Evolutionary conservation across 2,797 vertebrate species (phyloP), one percentile per base, ranked within the genome.

Genomic region (Chiroxiphia lanceolata): DNA sequence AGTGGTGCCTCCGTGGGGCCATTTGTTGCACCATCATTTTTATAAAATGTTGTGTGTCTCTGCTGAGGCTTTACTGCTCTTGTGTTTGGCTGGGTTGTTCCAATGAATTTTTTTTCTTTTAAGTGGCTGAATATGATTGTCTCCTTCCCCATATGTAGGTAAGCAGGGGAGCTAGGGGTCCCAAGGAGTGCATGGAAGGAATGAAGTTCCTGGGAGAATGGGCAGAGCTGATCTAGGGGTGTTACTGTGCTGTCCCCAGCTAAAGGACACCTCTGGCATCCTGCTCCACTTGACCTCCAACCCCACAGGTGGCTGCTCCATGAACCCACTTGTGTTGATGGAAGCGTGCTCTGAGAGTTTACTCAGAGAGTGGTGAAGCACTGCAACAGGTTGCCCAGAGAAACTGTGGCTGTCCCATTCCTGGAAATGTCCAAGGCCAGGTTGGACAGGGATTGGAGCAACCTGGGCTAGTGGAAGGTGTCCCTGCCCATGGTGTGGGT

Each of bases 321-420:
- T 3, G 25, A 70, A 16, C 10, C 19, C 15, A 3, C 10, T 15
- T 0, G 0, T 5, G 1, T 1, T n/a, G 47, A 6, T 31, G 44
- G 21, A 31, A 57, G 26, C 29, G 2, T 63, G 18, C 29, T 70
- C 31, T 53, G 33, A 29, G 42, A 36, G 19, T 69, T 51, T 48
- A 15, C 17, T 68, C 19, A 4, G 47, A 36, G 47, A 25, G 11
- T 18, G 87, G 16, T 51, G 36, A 34, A 65, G 25, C n/a, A 19
- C 17, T 34, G 51, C 29, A n/a, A 31, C 29, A 65, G 16, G 19
- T 50, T 69, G 22, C 20, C 17, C 64, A 50, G 50, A 40, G 59
- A 34, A 83, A 22, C 1, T 77, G 20, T 64, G 29, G 27, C 6
- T 77, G 50, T 42, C 12, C 34, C 11, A 29, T 16, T 9, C 36